Conservation (phyloP, 2,113 vertebrate genomes). For the Chamaetylas fuelleborni region DNA sequence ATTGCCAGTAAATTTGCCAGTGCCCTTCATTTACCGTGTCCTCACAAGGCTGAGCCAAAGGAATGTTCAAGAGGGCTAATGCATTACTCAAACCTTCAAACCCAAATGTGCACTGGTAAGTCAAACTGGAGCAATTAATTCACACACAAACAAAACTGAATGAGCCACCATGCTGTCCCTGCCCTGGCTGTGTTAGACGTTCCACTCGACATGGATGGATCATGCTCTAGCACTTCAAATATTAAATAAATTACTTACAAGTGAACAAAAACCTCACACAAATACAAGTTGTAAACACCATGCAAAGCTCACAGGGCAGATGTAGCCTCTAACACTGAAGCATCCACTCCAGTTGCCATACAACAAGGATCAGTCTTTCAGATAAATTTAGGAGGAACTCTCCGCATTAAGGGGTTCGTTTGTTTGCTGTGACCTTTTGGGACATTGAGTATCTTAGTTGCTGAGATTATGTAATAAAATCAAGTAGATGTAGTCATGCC, state of each 20-base stretch:
- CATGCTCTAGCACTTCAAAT: conserved; percentile 59
- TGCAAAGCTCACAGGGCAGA: conserved; percentile 66
- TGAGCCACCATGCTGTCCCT: conserved; percentile 62
- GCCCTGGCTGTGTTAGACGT: conserved; percentile 13
- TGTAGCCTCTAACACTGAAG: conserved; percentile 51
- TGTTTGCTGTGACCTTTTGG: conserved; percentile 21
- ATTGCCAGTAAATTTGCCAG: conserved; percentile 11
- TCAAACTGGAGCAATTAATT: conserved; percentile 29
- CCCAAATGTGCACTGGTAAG: conserved; percentile 9
- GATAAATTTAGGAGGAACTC: conserved; percentile 27
- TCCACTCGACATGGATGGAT: not conserved
- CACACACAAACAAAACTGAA: conserved; percentile 31
- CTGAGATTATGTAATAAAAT: not conserved
- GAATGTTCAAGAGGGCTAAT: not conserved
- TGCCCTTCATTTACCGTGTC: conserved; percentile 17
- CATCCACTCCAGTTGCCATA: conserved; percentile 49
- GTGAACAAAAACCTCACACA: not conserved
- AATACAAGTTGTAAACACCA: conserved; percentile 44
- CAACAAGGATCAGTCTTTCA: conserved; percentile 21
- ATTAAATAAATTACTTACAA: not conserved
- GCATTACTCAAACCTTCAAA: not conserved
- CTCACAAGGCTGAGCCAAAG: conserved; percentile 21
- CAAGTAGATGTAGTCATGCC: conserved; percentile 53
- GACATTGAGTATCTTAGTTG: not conserved
- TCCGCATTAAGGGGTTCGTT: not conserved